phyloP scores from a whole-genome alignment of 2,888 invertebrate genomes.

The Parnassius glacialis region DNA sequence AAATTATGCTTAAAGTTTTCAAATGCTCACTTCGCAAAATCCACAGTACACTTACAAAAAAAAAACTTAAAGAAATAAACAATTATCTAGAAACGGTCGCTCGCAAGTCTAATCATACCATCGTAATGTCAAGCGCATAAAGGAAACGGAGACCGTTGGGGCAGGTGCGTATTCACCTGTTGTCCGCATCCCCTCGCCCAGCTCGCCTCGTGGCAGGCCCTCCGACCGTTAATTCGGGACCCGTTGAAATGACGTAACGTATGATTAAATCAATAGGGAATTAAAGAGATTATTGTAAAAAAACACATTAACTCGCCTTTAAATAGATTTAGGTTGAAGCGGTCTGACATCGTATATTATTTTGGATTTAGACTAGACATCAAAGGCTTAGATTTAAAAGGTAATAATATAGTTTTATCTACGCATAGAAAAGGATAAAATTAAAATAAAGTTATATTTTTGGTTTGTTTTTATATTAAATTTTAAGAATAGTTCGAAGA shows the following conservation, averaged over 20 bases:
- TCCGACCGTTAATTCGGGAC: conserved; percentile 62
- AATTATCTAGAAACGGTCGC: conserved; percentile 29
- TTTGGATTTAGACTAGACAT: too few species aligned
- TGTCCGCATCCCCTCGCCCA: conserved; percentile 41
- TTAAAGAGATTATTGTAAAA: conserved; percentile 9
- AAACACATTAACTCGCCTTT: background rate
- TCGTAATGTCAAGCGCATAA: conserved; percentile 66
- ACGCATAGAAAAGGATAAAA: too few species aligned
- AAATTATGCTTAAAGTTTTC: too few species aligned
- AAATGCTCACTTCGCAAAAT: background rate
- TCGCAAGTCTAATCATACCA: conserved; percentile 60
- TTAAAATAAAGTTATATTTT: too few species aligned
- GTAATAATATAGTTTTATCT: too few species aligned
- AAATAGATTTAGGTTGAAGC: too few species aligned
- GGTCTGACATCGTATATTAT: too few species aligned
- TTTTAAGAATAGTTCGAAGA: too few species aligned
- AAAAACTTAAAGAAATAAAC: conserved; percentile 17
- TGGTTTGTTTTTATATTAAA: too few species aligned
- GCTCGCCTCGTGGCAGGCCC: conserved; percentile 31
- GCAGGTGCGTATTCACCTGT: conserved; percentile 77
- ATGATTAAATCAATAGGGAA: conserved; percentile 42
- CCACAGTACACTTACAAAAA: background rate
- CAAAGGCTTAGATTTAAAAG: too few species aligned
- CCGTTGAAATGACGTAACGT: conserved; percentile 52
- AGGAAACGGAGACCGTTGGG: conserved; percentile 62